Conservation (phyloP, 2,113 vertebrate genomes). For the Canis aureus region DNA sequence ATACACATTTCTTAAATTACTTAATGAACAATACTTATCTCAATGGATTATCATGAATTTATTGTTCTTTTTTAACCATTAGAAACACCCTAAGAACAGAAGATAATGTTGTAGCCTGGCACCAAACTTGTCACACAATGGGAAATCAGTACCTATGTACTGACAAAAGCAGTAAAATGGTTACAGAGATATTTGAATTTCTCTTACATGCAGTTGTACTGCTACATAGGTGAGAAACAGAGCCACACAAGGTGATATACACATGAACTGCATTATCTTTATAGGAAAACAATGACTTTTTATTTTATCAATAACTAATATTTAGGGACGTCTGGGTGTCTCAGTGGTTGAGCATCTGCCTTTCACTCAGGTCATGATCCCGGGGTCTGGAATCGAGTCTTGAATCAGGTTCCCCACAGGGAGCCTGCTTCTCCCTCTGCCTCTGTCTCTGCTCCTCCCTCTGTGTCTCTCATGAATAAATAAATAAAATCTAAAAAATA, state of each 20-base stretch:
- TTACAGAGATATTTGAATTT: not conserved
- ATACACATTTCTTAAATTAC: not conserved
- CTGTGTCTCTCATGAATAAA: too few relatives aligned
- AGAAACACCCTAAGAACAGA: not conserved
- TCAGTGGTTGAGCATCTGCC: too few relatives aligned
- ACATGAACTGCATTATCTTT: not conserved
- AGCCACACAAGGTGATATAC: not conserved
- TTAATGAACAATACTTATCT: not conserved
- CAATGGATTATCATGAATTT: not conserved
- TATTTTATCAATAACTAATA: not conserved
- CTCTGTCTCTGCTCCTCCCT: too few relatives aligned
- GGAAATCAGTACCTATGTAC: rapidly evolving
- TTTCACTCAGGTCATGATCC: too few relatives aligned
- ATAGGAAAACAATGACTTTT: not conserved
- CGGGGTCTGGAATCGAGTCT: too few relatives aligned
- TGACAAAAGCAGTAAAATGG: not conserved
- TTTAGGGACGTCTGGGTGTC: not conserved
- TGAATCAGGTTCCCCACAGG: too few relatives aligned
- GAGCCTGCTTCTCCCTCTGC: too few relatives aligned
- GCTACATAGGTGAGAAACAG: not conserved
- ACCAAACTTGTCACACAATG: not conserved
- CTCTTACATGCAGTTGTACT: not conserved
- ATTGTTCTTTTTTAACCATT: not conserved
- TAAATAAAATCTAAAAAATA: too few relatives aligned
- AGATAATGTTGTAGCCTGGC: not conserved